Evolutionary conservation across 1,140 invertebrate genomes (phyloP).

Genomic region (Drosophila nebulosa): DNA sequence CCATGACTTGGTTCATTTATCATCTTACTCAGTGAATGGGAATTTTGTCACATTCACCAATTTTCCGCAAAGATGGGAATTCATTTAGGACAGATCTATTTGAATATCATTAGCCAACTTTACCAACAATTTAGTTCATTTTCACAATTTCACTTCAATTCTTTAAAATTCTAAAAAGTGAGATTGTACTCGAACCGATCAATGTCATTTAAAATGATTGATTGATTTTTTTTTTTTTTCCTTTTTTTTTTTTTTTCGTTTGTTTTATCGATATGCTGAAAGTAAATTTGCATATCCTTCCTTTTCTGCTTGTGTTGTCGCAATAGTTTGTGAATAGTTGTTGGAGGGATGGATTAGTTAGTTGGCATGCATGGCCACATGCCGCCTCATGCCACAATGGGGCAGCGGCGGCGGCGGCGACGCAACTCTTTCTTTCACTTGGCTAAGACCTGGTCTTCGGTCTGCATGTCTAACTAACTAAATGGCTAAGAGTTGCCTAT

Average conservation of each 20-base stretch:
- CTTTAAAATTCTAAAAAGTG: too few species aligned
- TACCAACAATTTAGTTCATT: too few species aligned
- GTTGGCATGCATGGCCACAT: background rate
- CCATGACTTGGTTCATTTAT: background rate
- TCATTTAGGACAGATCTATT: too few species aligned
- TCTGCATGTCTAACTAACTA: background rate
- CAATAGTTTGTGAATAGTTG: background rate
- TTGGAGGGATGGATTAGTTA: background rate
- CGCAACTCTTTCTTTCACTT: constrained; percentile 68
- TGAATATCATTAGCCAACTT: too few species aligned
- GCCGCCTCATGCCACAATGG: constrained; percentile 8
- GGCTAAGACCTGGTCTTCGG: constrained; percentile 27
- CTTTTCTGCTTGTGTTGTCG: too few species aligned
- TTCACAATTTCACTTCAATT: too few species aligned
- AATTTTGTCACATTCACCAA: too few species aligned
- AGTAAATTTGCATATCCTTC: background rate
- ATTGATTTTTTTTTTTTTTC: background rate
- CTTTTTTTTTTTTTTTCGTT: background rate
- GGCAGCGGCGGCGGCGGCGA: background rate
- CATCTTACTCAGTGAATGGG: too few species aligned
- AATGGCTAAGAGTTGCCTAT: constrained; percentile 1
- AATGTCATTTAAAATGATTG: background rate
- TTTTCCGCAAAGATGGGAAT: too few species aligned
- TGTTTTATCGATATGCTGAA: background rate
- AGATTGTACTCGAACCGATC: background rate